A percentile compares a stretch with the other conserved stretches of the same genome.
These are phyloP conservation scores for Panthera leo DNA, from an alignment of 2,113 vertebrate species.

Conservation along the genomic window DNA sequence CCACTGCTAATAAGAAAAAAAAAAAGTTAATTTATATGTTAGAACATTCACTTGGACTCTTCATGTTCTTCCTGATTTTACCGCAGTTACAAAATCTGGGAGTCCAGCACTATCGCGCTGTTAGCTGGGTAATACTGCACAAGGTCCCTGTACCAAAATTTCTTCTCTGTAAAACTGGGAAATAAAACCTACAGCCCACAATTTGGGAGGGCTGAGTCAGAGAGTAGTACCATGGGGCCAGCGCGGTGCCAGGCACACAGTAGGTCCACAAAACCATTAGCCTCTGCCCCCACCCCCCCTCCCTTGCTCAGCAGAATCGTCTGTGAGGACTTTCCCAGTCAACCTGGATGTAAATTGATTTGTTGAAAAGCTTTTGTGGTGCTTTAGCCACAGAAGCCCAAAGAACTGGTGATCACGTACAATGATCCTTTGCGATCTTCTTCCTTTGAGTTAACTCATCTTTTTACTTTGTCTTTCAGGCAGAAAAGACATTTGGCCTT, in stretches of 20 bases:
- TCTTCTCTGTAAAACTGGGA: not conserved
- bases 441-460: not conserved
- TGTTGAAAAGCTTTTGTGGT: not conserved
- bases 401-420: not conserved
- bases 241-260: rapidly evolving
- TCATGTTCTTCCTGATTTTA: not conserved
- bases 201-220: not conserved
- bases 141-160: not conserved
- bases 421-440: not conserved
- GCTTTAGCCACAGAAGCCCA: not conserved
- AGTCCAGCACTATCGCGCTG: not conserved
- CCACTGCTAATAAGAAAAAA: not conserved
- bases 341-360: not conserved
- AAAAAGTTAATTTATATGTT: not conserved
- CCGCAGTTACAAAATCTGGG: not conserved
- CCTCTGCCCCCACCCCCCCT: too few relatives aligned
- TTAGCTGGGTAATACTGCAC: rapidly evolving
- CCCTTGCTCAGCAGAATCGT: not conserved
- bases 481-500: not conserved
- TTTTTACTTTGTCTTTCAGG: not conserved
- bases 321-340: not conserved
- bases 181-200: not conserved
- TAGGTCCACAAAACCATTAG: rapidly evolving
- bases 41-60: not conserved
- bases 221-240: rapidly evolving